Percentiles rank a stretch among this genome's conserved stretches.
Evolutionary conservation across 2,113 vertebrate genomes (phyloP).

Genomic region (Tychaedon coryphoeus): DNA sequence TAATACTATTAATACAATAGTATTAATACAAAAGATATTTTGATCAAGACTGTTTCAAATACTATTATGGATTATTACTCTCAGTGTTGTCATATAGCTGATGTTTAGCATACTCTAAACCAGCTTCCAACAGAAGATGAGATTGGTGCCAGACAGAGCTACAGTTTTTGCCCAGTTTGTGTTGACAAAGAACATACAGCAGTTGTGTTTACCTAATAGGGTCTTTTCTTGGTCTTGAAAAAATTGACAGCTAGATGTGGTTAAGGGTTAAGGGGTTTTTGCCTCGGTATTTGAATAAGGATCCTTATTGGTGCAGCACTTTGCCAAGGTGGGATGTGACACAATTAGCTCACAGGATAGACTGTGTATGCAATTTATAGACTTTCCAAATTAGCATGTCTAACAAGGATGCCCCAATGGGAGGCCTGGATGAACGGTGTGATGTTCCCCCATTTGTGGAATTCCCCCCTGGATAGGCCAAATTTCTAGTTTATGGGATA

Average conservation of each 20-base stretch:
- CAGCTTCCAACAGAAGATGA: background rate
- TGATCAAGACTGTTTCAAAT: background rate
- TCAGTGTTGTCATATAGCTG: background rate
- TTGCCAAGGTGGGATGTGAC: background rate
- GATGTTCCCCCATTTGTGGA: background rate
- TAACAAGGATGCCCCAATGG: background rate
- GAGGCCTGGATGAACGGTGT: background rate
- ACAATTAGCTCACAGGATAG: accelerated
- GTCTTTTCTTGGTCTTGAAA: background rate
- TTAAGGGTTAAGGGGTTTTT: background rate
- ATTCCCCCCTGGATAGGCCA: background rate
- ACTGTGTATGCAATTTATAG: accelerated
- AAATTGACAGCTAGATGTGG: background rate
- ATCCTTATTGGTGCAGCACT: too few relatives aligned
- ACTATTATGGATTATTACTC: background rate
- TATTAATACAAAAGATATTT: background rate
- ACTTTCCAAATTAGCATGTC: background rate
- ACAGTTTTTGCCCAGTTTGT: background rate
- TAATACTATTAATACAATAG: too few relatives aligned
- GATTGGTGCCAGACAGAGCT: background rate
- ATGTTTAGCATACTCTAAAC: background rate
- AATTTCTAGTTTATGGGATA: too few relatives aligned
- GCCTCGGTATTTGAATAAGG: background rate
- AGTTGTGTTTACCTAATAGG: background rate
- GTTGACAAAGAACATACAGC: background rate